Conservation (phyloP, 2,888 invertebrate genomes). For the Diarsia mendica region DNA sequence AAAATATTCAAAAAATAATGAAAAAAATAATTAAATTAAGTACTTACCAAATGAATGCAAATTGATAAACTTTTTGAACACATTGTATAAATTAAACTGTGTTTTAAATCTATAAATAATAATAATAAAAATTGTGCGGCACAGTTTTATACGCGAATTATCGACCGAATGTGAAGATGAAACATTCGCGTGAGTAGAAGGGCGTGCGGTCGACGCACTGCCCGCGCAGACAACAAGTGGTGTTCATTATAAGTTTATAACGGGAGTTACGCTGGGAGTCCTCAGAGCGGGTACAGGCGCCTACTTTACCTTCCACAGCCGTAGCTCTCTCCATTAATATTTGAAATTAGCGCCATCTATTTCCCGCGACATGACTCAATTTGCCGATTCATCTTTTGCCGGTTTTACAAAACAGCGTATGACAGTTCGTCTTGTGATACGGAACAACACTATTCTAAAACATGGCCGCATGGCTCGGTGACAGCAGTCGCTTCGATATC, state of each 20-base stretch:
- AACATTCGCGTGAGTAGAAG: constrained; percentile 87
- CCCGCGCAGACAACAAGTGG: constrained; percentile 88
- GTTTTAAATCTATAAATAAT: constrained; percentile 73
- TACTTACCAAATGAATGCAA: constrained; percentile 84
- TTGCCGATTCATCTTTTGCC: constrained; percentile 63
- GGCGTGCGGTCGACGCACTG: constrained; percentile 90
- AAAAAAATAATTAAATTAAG: neutral
- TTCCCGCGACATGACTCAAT: constrained; percentile 27
- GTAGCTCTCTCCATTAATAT: constrained; percentile 71
- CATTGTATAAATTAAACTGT: constrained; percentile 79
- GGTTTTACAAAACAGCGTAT: constrained; percentile 60
- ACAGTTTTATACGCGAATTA: constrained; percentile 85
- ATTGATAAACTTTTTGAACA: constrained; percentile 80
- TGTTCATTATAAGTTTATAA: constrained; percentile 89
- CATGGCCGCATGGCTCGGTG: constrained; percentile 86
- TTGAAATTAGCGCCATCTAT: constrained; percentile 82
- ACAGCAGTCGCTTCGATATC: constrained; percentile 73
- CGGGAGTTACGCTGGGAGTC: constrained; percentile 88
- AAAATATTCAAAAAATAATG: neutral
- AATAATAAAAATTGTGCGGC: constrained; percentile 71
- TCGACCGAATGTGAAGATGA: constrained; percentile 83
- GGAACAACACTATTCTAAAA: constrained; percentile 73
- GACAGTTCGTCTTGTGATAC: constrained; percentile 48
- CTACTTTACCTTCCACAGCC: constrained; percentile 76
- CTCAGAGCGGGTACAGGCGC: constrained; percentile 80